A percentile compares a stretch with the other conserved stretches of the same genome.
phyloP scores from a whole-genome alignment of 2,113 vertebrate genomes.

The Pantherophis guttatus region DNA sequence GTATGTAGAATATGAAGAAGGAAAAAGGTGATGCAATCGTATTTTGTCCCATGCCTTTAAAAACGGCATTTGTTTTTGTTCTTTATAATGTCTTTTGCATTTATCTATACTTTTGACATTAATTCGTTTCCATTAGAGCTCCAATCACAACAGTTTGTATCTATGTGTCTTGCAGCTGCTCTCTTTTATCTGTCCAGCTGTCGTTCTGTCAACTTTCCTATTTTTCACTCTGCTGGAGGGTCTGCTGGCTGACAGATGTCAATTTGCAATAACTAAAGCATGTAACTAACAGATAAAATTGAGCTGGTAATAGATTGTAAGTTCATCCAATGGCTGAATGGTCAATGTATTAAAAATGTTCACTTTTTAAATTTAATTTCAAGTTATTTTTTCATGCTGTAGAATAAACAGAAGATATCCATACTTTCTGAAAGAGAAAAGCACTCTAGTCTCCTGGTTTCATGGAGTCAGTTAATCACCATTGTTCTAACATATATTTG shows the following conservation, averaged over 20 bases:
- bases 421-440: neutral
- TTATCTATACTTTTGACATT: slow-evolving; percentile 35
- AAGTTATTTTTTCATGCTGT: neutral
- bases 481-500: neutral
- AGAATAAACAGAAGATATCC: neutral
- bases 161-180: slow-evolving; percentile 31
- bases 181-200: slow-evolving; percentile 47
- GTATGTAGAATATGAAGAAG: neutral
- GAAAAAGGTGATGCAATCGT: neutral
- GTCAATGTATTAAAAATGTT: neutral
- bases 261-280: slow-evolving; percentile 46
- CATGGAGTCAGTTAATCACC: neutral
- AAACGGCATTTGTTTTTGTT: slow-evolving; percentile 6
- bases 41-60: neutral
- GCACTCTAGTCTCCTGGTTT: neutral
- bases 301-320: slow-evolving; percentile 31
- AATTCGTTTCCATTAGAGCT: slow-evolving; percentile 39
- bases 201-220: slow-evolving; percentile 53
- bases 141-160: slow-evolving; percentile 31
- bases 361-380: slow-evolving; percentile 37
- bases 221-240: slow-evolving; percentile 50
- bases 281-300: slow-evolving; percentile 39
- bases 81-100: slow-evolving; percentile 31
- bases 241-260: slow-evolving; percentile 46
- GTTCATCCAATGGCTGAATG: slow-evolving; percentile 3